These are phyloP conservation scores for Phenganax stokvisi DNA, from an alignment of 92 coral and sea anemone species.

Conservation along the genomic window DNA sequence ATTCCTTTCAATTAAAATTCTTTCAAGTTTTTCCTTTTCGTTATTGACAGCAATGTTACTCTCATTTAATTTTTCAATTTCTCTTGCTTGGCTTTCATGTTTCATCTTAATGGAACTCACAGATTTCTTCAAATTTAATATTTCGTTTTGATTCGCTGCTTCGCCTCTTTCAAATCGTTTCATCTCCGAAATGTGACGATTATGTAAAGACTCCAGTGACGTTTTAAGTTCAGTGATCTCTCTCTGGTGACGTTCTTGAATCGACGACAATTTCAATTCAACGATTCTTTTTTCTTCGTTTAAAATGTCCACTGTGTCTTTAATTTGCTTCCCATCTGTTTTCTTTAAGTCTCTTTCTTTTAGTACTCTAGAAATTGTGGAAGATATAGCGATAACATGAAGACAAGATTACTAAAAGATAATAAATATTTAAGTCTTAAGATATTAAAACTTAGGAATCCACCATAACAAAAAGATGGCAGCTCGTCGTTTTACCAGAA, in stretches of 20 bases:
- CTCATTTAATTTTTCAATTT: conserved; percentile 2
- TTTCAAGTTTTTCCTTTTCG: conserved; percentile 21
- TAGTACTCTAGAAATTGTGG: background rate
- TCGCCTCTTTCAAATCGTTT: conserved; percentile 16
- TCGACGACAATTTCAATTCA: conserved; percentile 18
- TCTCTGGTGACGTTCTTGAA: background rate
- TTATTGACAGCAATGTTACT: background rate
- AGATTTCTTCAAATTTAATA: conserved; percentile 12
- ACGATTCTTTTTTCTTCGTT: conserved; percentile 5
- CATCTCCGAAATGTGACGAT: conserved; percentile 1
- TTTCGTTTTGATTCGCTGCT: conserved; percentile 22
- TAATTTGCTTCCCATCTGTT: conserved; percentile 19
- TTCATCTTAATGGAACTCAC: conserved; percentile 1
- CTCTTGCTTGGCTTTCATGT: conserved; percentile 15
- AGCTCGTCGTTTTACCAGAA: no score
- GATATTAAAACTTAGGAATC: no score
- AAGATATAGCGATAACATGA: no score
- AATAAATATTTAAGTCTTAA: no score
- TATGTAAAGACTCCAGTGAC: background rate
- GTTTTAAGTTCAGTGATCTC: conserved; percentile 18
- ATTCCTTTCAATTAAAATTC: conserved; percentile 2
- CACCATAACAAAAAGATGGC: no score
- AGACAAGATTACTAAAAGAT: no score
- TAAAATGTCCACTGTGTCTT: conserved; percentile 4
- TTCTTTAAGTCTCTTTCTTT: conserved; percentile 13